Evolutionary conservation across 2,797 vertebrate species (phyloP).

Genomic region (Arremon aurantiirostris): DNA sequence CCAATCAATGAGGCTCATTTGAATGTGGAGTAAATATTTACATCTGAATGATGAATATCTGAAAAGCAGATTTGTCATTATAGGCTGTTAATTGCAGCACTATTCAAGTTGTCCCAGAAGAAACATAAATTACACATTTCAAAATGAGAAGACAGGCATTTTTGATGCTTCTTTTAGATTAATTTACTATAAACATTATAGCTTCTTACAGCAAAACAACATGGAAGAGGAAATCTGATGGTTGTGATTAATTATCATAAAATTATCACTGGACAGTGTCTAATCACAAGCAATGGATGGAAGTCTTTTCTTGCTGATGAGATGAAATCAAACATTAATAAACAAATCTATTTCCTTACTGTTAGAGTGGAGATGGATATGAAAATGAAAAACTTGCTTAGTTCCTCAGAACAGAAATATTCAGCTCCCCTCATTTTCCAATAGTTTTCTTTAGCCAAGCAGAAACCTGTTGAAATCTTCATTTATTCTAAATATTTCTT

Average conservation of each 20-base stretch:
- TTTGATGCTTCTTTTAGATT: background rate
- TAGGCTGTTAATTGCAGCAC: background rate
- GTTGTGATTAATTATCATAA: background rate
- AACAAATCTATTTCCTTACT: background rate
- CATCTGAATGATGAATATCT: constrained; percentile 3
- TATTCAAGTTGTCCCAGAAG: constrained; percentile 4
- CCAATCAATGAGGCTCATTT: constrained; percentile 9
- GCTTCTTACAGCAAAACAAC: background rate
- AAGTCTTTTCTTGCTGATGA: background rate
- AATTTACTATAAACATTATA: background rate
- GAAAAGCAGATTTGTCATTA: constrained; percentile 8
- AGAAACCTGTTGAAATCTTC: background rate
- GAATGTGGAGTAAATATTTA: constrained; percentile 34
- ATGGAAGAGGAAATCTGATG: background rate
- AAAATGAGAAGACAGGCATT: background rate
- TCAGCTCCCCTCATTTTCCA: background rate
- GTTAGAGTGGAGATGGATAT: background rate
- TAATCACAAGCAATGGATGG: background rate
- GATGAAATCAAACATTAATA: background rate
- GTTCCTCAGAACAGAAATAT: background rate
- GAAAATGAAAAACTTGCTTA: background rate
- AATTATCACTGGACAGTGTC: background rate
- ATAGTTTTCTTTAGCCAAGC: background rate
- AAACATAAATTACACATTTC: background rate
- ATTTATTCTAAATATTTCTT: background rate